Evolutionary conservation across 2,797 vertebrate genomes (phyloP).

Genomic region (Silurus aristotelis): DNA sequence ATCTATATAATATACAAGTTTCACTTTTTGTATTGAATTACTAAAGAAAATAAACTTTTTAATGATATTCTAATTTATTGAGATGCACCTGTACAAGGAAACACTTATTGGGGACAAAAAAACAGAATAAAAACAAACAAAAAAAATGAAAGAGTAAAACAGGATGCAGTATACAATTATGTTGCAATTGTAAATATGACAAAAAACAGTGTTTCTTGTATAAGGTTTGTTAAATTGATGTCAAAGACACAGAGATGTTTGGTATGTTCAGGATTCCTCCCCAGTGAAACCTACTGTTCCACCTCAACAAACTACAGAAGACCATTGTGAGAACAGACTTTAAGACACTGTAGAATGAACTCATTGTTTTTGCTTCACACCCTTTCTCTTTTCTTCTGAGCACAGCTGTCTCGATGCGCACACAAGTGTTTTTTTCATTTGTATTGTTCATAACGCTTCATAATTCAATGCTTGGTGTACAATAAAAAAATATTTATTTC

Average conservation of each 20-base stretch:
- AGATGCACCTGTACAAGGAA: neutral
- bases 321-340: conserved; percentile 24
- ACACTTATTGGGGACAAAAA: neutral
- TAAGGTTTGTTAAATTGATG: too few relatives aligned
- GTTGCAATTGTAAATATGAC: neutral
- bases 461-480: too few relatives aligned
- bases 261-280: conserved; percentile 26
- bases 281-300: conserved; percentile 26
- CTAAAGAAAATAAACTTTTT: too few relatives aligned
- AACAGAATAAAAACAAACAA: neutral
- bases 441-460: neutral
- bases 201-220: neutral
- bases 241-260: neutral
- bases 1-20: too few relatives aligned
- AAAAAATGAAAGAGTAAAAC: neutral
- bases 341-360: conserved; percentile 3
- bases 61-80: too few relatives aligned
- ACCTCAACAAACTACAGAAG: conserved; percentile 2
- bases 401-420: neutral
- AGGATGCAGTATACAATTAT: neutral
- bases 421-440: neutral
- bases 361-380: conserved; percentile 33
- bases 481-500: neutral
- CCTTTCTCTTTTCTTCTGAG: conserved; percentile 20
- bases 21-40: too few relatives aligned